These are phyloP conservation scores for Melikaiella ostensackeni DNA, from an alignment of 2,888 invertebrate species.

Conservation along the genomic window DNA sequence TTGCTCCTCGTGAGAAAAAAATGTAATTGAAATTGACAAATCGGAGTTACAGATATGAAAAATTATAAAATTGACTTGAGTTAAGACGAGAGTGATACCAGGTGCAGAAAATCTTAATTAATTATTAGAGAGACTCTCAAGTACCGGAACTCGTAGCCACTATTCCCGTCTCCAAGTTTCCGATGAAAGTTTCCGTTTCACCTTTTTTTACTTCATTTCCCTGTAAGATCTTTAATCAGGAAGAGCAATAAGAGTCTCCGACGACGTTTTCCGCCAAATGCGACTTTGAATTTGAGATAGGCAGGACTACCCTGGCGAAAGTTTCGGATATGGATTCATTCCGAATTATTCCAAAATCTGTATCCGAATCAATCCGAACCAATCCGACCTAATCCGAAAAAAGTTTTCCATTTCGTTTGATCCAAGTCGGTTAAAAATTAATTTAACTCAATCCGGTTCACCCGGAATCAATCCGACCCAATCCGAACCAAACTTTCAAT, in stretches of 20 bases:
- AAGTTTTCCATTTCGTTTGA: too few relatives aligned
- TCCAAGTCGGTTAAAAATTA: too few relatives aligned
- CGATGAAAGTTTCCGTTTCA: slow-evolving; percentile 23
- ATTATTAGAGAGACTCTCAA: background rate
- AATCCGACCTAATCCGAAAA: too few relatives aligned
- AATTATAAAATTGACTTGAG: background rate
- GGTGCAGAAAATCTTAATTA: slow-evolving; percentile 1
- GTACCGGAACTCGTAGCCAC: background rate
- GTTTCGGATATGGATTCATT: too few relatives aligned
- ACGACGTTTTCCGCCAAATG: slow-evolving; percentile 9
- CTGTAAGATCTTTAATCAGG: slow-evolving; percentile 1
- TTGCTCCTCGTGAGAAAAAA: background rate
- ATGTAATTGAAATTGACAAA: background rate
- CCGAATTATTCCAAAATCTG: too few relatives aligned
- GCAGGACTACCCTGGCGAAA: too few relatives aligned
- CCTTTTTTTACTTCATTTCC: background rate
- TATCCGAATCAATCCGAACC: too few relatives aligned
- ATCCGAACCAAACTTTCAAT: too few relatives aligned
- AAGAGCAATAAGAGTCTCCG: slow-evolving; percentile 6
- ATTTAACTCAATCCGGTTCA: too few relatives aligned
- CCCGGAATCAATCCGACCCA: too few relatives aligned
- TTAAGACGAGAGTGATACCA: background rate
- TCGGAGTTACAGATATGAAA: background rate
- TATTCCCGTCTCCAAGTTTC: slow-evolving; percentile 11
- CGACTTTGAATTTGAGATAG: slow-evolving; percentile 29